These are phyloP conservation scores for Antechinus flavipes DNA, from an alignment of 2,113 vertebrate species.

Conservation along the genomic window DNA sequence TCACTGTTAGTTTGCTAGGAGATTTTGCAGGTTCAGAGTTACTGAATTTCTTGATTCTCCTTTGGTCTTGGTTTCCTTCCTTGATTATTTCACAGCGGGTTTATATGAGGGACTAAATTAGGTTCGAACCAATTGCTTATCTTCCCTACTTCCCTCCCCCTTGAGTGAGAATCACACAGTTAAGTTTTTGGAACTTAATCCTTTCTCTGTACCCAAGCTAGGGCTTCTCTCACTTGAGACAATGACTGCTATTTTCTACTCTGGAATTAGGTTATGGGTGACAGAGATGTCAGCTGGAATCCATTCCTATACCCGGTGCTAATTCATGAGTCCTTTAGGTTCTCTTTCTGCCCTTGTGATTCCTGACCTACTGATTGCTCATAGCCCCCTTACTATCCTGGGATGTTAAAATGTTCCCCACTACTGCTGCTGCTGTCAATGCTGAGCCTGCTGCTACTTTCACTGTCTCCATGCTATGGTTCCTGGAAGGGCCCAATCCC, in stretches of 20 bases:
- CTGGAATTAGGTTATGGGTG: background rate
- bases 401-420: background rate
- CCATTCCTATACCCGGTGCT: background rate
- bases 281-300: background rate
- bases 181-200: background rate
- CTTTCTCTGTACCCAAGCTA: background rate
- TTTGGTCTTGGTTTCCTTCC: no score
- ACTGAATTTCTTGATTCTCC: no score
- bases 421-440: no score
- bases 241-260: background rate
- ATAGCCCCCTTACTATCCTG: background rate
- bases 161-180: background rate
- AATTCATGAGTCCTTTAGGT: background rate
- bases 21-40: no score
- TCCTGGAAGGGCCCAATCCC: background rate
- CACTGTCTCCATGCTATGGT: background rate
- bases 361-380: background rate
- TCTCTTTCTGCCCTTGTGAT: background rate
- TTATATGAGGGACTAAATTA: no score
- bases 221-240: background rate
- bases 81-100: no score
- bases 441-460: background rate
- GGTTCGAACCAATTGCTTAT: background rate
- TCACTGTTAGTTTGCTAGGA: no score
- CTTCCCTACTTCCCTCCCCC: no score